Base-by-base conservation (phyloP, 2,888 invertebrate species). In the Nasonovia ribisnigri region DNA sequence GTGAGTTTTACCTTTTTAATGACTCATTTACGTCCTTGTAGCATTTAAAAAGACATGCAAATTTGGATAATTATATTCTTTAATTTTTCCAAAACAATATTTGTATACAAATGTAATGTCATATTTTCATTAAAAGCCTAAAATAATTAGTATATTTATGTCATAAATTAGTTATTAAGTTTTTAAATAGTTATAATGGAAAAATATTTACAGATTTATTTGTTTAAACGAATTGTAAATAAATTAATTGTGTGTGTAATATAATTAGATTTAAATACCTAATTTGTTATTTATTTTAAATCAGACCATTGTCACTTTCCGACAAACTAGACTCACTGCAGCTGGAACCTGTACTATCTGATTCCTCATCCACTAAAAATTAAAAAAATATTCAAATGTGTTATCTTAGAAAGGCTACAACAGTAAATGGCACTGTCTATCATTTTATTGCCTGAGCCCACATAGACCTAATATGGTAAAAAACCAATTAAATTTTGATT, bases 211-310 rank as follows among this genome's bases (percentile, higher is more conserved):
- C 93, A 90, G 36, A 84, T 86, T 84, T 84, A 60, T 84, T 57
- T 93, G 84, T 93, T 86, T 90, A 90, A 87, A 42, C 8, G 26
- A 90, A 67, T 87, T 93, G 93, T 93, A 93, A 90, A 93, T 93
- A 87, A 57, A 89, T 89, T 26, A 16, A 92, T 43, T 93, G 57
- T 77, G 88, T 90, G 89, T 93, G 57, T 89, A 93, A 84, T 93
- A 93, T 89, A 84, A 86, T 20, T 84, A 89, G 89, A 89, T 93
- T 90, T 90, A 90, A 93, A 57, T 67, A 88, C 46, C 5, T n/a
- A 51, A 77, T 88, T 42, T 84, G 24, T 86, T 87, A 11, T 51
- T 84, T 89, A 11, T 90, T 90, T 93, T 60, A 87, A 20, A n/a
- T 60, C 60, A 51, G 42, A 36, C 90, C 90, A 42, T 1, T 84